Base-by-base conservation (phyloP, 2,797 vertebrate species). In the Halcyon leucocephala region DNA sequence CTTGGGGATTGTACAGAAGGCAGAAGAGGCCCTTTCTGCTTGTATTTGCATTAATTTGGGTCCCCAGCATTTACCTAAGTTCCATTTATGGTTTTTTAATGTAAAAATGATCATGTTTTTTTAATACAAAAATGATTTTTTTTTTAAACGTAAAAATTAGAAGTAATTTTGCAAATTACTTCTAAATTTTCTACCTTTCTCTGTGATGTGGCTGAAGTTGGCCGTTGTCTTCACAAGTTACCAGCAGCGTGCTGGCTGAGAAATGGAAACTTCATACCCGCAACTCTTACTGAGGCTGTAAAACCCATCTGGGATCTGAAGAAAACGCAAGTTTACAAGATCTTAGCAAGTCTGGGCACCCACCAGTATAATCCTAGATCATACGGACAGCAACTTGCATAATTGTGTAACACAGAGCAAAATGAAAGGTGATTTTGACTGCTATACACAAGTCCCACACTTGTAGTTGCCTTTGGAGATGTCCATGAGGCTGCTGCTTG, bases 281-380 rank as follows among this genome's bases (percentile, higher is more conserved):
- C 55, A 85, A 1, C 76, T 70, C 64, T 67, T 24, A 4, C 25
- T 3, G 37, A n/a, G 48, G 4, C 57, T 28, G 33, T 11, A 44
- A 93, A 95, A 58, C 19, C 80, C 89, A 82, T 35, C 85, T 49
- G 86, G 61, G 82, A 66, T 48, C 33, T 39, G 31, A 57, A 82
- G 42, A 29, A 64, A 82, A 65, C 1, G 29, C 15, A 39, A 39
- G 37, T 39, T 39, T 39, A 39, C 37, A 39, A 39, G 37, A 39
- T 39, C 69, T 86, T 3, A 17, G 78, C 90, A 94, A 95, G 94
- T 49, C 94, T 39, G 49, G 93, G 57, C 92, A 92, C 74, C 49
- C 74, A 35, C 35, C 1, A 0, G 48, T 18, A 17, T 15, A 71
- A 42, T n/a, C 62, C 76, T 31, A 74, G 35, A 29, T 82, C 55